Evolutionary conservation across 2,113 vertebrate species (phyloP).

Genomic region (Acrocephalus kingi): DNA sequence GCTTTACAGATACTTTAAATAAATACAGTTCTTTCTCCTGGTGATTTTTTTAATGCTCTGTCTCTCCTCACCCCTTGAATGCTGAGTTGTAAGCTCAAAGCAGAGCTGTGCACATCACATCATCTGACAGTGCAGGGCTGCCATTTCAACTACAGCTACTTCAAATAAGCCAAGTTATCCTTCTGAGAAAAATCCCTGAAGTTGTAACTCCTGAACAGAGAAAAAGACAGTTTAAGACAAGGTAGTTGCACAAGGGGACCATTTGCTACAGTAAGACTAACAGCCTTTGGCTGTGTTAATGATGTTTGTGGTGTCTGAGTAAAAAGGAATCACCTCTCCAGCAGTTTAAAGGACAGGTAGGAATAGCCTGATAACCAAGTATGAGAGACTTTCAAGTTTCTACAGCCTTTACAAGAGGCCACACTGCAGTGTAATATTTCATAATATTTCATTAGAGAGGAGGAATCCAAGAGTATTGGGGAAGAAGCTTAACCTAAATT

Average conservation of each 20-base stretch:
- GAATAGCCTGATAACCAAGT: background rate
- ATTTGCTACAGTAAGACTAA: background rate
- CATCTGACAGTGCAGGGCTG: background rate
- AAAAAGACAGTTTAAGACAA: background rate
- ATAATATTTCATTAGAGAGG: background rate
- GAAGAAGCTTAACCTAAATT: background rate
- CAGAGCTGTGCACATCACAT: background rate
- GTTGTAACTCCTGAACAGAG: background rate
- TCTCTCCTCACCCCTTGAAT: background rate
- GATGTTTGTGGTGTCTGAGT: background rate
- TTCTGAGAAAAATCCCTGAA: background rate
- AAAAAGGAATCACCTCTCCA: background rate
- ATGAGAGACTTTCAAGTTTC: background rate
- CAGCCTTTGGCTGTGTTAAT: no score
- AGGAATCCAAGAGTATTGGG: background rate
- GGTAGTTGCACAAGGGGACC: rapidly evolving
- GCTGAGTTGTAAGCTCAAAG: background rate
- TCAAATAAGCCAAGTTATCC: background rate
- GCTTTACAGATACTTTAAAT: background rate
- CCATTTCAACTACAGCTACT: background rate
- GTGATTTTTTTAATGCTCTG: background rate
- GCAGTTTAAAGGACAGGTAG: background rate
- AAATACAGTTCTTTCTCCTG: background rate
- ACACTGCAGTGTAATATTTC: background rate
- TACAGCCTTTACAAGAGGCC: background rate